Percentiles rank a stretch among this genome's conserved stretches.
These are phyloP conservation scores for Glaucidium brasilianum DNA, from an alignment of 2,113 vertebrate genomes.

Conservation along the genomic window DNA sequence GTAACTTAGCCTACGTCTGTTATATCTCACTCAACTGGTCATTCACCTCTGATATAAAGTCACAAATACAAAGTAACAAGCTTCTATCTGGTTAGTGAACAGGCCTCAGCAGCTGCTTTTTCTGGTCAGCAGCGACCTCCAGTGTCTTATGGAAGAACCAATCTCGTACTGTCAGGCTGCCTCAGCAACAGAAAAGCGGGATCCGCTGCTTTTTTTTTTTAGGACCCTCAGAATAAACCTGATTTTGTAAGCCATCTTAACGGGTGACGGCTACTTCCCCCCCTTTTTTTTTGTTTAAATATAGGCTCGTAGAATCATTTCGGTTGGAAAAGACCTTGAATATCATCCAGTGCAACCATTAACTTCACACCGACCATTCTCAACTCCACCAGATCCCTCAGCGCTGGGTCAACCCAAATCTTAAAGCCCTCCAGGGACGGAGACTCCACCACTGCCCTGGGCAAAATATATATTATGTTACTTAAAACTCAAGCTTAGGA, in stretches of 20 bases:
- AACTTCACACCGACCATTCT: too few relatives aligned
- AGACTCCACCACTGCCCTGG: too few relatives aligned
- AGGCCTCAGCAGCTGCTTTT: neutral
- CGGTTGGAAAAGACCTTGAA: too few relatives aligned
- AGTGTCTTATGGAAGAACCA: neutral
- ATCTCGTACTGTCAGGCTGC: neutral
- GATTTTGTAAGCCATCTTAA: neutral
- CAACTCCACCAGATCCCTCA: too few relatives aligned
- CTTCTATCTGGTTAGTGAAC: too few relatives aligned
- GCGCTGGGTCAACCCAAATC: too few relatives aligned
- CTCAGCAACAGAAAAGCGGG: neutral
- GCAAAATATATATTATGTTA: neutral
- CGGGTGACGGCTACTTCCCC: neutral
- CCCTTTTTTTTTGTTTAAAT: neutral
- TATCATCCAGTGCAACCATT: too few relatives aligned
- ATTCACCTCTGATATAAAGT: neutral
- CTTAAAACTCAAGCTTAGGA: neutral
- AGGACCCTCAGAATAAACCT: neutral
- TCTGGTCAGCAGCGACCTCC: slow-evolving; percentile 42
- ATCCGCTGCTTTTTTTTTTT: neutral
- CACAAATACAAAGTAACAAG: neutral
- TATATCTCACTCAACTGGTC: neutral
- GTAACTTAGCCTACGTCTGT: neutral
- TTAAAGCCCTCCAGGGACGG: too few relatives aligned
- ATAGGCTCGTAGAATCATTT: too few relatives aligned